Percentiles rank a stretch among this genome's conserved stretches.
Evolutionary conservation across 2,888 invertebrate species (phyloP).

Genomic region (Eupithecia exiguata): DNA sequence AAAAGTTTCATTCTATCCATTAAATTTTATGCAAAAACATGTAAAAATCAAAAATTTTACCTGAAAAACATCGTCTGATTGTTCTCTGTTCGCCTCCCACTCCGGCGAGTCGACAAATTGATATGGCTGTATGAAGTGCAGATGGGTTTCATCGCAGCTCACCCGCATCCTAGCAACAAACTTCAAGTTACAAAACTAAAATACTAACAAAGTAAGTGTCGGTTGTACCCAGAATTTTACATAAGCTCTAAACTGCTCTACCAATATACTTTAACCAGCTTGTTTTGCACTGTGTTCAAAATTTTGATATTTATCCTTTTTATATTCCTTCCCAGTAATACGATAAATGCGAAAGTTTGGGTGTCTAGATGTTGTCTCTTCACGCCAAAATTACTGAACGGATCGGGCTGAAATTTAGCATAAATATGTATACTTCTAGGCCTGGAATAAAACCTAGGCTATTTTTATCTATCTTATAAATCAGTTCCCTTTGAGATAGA

Average conservation of each 20-base stretch:
- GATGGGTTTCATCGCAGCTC: slow-evolving; percentile 91
- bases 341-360: too few species aligned
- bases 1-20: too few species aligned
- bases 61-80: slow-evolving; percentile 91
- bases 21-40: background rate
- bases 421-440: too few species aligned
- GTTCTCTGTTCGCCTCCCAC: slow-evolving; percentile 92
- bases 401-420: too few species aligned
- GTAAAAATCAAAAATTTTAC: slow-evolving; percentile 60
- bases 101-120: slow-evolving; percentile 96
- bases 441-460: too few species aligned
- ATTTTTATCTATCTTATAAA: too few species aligned
- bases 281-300: background rate
- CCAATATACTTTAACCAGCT: background rate
- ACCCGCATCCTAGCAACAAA: slow-evolving; percentile 87
- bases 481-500: too few species aligned
- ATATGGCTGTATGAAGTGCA: slow-evolving; percentile 90
- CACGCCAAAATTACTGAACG: too few species aligned
- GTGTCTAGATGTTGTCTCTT: too few species aligned
- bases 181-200: slow-evolving; percentile 14
- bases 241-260: background rate
- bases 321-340: background rate
- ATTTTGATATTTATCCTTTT: background rate
- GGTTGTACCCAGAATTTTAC: background rate
- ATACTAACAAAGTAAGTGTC: slow-evolving; percentile 4